Evolutionary conservation across 2,797 vertebrate species (phyloP).

Genomic region (Scleropages formosus): DNA sequence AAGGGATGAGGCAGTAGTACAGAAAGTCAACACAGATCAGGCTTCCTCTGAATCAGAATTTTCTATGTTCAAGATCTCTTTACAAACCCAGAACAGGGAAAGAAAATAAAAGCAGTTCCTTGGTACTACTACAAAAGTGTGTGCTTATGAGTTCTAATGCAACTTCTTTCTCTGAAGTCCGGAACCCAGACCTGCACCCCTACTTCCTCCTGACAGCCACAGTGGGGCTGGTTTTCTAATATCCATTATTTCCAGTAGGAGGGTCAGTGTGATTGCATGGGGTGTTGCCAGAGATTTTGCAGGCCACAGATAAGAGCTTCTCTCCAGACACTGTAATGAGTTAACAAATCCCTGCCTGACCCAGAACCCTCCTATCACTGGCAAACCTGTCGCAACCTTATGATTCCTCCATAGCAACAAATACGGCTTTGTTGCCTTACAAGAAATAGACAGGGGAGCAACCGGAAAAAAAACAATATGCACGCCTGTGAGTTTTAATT

Average conservation of each 20-base stretch:
- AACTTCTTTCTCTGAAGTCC: slow-evolving; percentile 52
- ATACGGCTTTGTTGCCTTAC: slow-evolving; percentile 64
- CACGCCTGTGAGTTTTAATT: neutral
- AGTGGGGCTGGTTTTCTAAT: slow-evolving; percentile 73
- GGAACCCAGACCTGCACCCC: slow-evolving; percentile 51
- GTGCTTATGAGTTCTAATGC: slow-evolving; percentile 64
- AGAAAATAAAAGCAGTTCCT: neutral
- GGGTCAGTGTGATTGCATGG: slow-evolving; percentile 74
- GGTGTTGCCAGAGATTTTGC: slow-evolving; percentile 68
- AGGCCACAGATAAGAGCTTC: slow-evolving; percentile 75
- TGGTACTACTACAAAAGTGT: slow-evolving; percentile 36
- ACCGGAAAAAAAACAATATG: neutral
- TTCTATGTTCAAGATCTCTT: too few relatives aligned
- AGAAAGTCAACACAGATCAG: too few relatives aligned
- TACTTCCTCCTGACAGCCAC: slow-evolving; percentile 51
- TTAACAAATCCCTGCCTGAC: slow-evolving; percentile 77
- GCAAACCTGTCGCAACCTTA: slow-evolving; percentile 44
- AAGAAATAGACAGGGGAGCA: slow-evolving; percentile 43
- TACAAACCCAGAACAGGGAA: neutral
- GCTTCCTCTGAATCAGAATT: too few relatives aligned
- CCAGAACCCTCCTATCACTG: slow-evolving; percentile 66
- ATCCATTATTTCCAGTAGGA: slow-evolving; percentile 75
- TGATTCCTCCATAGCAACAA: slow-evolving; percentile 72
- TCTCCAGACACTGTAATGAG: slow-evolving; percentile 74
- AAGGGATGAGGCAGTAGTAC: too few relatives aligned